These are phyloP conservation scores for Nemoura dubitans DNA, from an alignment of 2,888 invertebrate species.

Conservation along the genomic window DNA sequence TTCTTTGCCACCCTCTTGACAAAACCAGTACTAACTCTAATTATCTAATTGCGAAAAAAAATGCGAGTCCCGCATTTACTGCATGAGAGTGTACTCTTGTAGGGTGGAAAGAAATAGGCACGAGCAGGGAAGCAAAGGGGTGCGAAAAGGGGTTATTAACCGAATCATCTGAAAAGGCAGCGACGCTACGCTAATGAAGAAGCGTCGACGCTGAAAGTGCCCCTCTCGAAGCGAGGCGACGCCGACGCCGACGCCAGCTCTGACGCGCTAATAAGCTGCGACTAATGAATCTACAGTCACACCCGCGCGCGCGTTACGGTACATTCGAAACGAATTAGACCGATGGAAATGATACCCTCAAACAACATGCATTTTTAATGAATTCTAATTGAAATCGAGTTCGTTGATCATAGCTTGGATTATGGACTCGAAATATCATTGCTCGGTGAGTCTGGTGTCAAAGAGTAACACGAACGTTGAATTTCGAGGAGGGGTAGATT, in stretches of 20 bases:
- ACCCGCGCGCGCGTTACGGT: background rate
- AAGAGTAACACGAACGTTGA: background rate
- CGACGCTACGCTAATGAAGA: slow-evolving; percentile 41
- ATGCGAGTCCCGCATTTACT: background rate
- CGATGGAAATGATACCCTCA: slow-evolving; percentile 20
- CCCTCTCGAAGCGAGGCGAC: slow-evolving; percentile 28
- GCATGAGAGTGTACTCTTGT: background rate
- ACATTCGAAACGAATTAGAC: slow-evolving; percentile 25
- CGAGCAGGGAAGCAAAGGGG: background rate
- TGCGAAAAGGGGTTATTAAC: slow-evolving; percentile 32
- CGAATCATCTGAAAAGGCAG: slow-evolving; percentile 26
- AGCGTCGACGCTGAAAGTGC: slow-evolving; percentile 39
- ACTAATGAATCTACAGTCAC: slow-evolving; percentile 43
- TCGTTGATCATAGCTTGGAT: slow-evolving; percentile 1
- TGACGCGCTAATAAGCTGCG: slow-evolving; percentile 40
- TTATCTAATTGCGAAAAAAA: background rate
- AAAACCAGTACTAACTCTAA: background rate
- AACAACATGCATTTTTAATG: slow-evolving; percentile 30
- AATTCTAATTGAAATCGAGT: slow-evolving; percentile 13
- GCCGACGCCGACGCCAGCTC: slow-evolving; percentile 4
- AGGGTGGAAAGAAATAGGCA: background rate
- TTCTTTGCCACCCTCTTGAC: background rate
- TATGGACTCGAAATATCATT: background rate
- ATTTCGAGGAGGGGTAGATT: background rate
- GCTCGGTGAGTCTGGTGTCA: background rate